Conservation (phyloP, 1,140 invertebrate genomes). For the Musca vetustissima region DNA sequence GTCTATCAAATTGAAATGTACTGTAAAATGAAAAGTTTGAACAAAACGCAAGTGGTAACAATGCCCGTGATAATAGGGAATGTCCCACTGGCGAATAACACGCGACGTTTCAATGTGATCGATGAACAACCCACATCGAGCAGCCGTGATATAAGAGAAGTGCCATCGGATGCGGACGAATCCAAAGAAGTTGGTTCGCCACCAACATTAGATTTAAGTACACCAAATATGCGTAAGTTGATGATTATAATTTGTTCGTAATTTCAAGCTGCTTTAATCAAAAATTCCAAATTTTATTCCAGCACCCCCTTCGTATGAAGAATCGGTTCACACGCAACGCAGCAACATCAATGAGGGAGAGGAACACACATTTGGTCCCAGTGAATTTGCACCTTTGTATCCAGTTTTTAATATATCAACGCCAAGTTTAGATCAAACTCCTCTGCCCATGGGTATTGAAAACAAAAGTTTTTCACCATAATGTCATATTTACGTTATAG, state of each 20-base stretch:
- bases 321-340: conserved; percentile 38
- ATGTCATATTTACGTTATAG: no score
- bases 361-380: conserved; percentile 41
- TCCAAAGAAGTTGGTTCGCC: background rate
- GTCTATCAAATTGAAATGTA: conserved; percentile 68
- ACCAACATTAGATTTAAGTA: background rate
- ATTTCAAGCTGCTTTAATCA: no score
- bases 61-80: conserved; percentile 62
- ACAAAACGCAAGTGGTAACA: conserved; percentile 57
- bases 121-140: conserved; percentile 39
- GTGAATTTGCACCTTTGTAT: conserved; percentile 50
- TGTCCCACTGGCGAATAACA: conserved; percentile 53
- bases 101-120: conserved; percentile 31
- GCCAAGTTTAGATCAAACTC: conserved; percentile 42
- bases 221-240: conserved; percentile 13
- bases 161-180: background rate
- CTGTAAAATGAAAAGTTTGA: conserved; percentile 48
- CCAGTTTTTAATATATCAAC: conserved; percentile 46
- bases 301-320: conserved; percentile 44
- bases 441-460: background rate
- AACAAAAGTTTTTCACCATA: conserved; percentile 14
- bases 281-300: background rate
- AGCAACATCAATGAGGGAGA: conserved; percentile 52
- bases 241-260: no score
- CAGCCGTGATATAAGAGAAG: background rate